phyloP scores from a whole-genome alignment of 2,113 vertebrate species.

The Oxygymnocypris stewartii region DNA sequence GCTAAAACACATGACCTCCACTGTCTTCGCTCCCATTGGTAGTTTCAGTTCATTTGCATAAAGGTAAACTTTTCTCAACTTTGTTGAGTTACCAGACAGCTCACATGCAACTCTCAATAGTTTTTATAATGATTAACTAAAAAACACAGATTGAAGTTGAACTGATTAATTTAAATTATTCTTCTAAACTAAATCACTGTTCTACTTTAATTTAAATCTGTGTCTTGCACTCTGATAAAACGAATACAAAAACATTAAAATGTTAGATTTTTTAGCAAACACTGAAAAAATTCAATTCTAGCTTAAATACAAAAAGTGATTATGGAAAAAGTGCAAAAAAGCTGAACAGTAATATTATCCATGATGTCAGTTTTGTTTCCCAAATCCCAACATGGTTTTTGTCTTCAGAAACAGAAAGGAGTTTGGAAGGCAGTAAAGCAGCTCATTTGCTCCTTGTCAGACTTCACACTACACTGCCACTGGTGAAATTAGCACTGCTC shows the following conservation, averaged over 20 bases:
- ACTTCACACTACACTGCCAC: not conserved
- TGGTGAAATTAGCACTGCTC: slow-evolving; percentile 14
- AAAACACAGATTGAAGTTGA: not conserved
- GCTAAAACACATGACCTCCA: not conserved
- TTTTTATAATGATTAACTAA: not conserved
- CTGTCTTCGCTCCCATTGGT: not conserved
- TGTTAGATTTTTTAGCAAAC: not conserved
- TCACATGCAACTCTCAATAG: not conserved
- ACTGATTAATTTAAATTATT: not conserved
- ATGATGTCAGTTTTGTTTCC: not conserved
- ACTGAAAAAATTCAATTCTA: not conserved
- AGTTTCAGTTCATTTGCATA: not conserved
- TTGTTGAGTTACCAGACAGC: not conserved
- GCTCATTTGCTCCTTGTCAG: not conserved
- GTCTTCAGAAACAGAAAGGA: not conserved
- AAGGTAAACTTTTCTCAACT: not conserved
- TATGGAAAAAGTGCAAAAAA: not conserved
- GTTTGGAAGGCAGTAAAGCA: not conserved
- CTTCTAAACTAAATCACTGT: not conserved
- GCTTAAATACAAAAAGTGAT: not conserved
- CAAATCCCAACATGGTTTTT: not conserved
- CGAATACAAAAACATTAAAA: not conserved
- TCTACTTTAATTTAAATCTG: not conserved
- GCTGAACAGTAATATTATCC: not conserved
- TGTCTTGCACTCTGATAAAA: not conserved